phyloP scores from a whole-genome alignment of 2,113 vertebrate species.

The Emydura subglobosa region DNA sequence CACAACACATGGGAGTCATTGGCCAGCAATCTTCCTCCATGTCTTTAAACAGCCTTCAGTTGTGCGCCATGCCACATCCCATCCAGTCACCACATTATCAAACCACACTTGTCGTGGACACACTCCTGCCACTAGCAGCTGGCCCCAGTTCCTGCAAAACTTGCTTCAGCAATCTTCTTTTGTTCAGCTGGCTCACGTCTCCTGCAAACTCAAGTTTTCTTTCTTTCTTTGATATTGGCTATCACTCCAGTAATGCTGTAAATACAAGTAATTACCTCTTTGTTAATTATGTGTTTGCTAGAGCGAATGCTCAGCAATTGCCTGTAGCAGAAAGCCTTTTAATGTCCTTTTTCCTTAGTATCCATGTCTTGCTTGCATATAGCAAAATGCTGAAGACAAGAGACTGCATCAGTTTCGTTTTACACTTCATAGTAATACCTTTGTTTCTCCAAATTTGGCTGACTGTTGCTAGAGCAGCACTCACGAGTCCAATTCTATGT shows the following conservation, averaged over 20 bases:
- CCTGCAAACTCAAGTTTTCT: not conserved
- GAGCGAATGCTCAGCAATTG: not conserved
- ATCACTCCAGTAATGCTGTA: not conserved
- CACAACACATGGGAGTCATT: not conserved
- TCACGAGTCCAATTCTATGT: not conserved
- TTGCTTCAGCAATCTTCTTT: not conserved
- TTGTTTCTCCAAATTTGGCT: not conserved
- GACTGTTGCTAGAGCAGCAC: not conserved
- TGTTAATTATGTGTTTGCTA: not conserved
- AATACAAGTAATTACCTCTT: not conserved
- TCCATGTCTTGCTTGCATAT: not conserved
- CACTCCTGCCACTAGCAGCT: not conserved
- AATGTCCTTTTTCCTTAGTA: not conserved
- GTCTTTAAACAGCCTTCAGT: not conserved
- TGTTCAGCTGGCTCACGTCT: not conserved
- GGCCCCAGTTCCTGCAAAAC: not conserved
- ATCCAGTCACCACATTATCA: not conserved
- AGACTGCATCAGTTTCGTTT: not conserved
- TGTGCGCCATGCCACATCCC: not conserved
- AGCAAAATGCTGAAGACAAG: not conserved
- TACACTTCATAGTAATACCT: not conserved
- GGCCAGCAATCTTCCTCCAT: not conserved
- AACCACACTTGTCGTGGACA: not conserved
- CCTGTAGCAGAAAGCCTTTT: not conserved
- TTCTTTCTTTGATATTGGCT: not conserved